Evolutionary conservation across 2,113 vertebrate genomes (phyloP).

Genomic region (Irena cyanogastra): DNA sequence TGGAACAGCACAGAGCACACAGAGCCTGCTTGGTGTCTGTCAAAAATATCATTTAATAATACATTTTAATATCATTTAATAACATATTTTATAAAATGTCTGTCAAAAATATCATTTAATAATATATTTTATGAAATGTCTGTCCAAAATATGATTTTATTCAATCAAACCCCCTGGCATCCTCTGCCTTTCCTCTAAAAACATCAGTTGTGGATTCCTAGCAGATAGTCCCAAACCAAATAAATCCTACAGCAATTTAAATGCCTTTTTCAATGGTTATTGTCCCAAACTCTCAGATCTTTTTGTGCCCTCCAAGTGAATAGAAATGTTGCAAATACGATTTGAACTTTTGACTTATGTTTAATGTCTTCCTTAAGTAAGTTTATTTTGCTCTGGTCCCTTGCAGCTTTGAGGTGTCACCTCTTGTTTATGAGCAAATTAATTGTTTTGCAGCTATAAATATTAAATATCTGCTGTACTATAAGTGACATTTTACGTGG

Average conservation of each 20-base stretch:
- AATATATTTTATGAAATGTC: too few relatives aligned
- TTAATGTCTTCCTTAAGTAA: neutral
- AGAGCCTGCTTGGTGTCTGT: neutral
- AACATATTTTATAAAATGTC: too few relatives aligned
- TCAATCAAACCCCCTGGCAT: accelerated
- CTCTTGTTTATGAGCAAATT: neutral
- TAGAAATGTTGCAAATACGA: accelerated
- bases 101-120: too few relatives aligned
- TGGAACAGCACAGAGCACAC: slow-evolving; percentile 36
- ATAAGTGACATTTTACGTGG: accelerated
- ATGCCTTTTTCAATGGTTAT: neutral
- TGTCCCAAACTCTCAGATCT: neutral
- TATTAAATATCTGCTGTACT: accelerated
- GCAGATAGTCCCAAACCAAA: accelerated
- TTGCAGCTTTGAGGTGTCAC: neutral
- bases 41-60: accelerated
- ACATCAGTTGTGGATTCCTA: accelerated
- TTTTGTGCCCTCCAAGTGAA: neutral
- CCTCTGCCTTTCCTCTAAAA: neutral
- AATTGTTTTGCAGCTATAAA: neutral
- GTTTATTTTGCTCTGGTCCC: neutral
- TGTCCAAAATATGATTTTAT: too few relatives aligned
- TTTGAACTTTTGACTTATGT: neutral
- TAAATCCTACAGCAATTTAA: neutral
- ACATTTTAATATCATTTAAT: too few relatives aligned